Evolutionary conservation across 2,888 invertebrate genomes (phyloP), one percentile per base, ranked within the genome.

Genomic region (Eretmocerus hayati): DNA sequence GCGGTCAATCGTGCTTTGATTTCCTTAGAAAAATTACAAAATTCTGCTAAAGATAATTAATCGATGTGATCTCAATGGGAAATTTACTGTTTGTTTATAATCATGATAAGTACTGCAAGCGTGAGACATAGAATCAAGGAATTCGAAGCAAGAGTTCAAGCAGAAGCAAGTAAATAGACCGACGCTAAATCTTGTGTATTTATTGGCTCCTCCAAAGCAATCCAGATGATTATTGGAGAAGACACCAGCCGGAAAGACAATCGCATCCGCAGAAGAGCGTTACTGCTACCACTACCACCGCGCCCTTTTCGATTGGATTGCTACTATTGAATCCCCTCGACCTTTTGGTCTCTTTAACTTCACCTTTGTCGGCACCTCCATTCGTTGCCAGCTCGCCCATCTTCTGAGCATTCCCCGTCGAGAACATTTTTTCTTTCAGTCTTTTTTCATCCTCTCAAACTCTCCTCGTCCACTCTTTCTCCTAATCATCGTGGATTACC

Each of bases 151-250:
- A 30, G 13, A 13, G 30, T 30, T 30, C 21, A 23, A 21, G 23
- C 16, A 20, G 39, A 4, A 5, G 19, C 11, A 30, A 30, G 30
- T 33, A 35, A 36, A 26, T 6, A 21, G 31, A 33, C 31, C 31
- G 46, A 45, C 54, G 58, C 59, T 59, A 62, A 65, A 65, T 66
- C 64, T 66, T 58, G 60, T 61, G 61, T 67, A 63, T 64, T 68
- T 66, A 65, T 66, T 66, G 64, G 59, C 55, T 52, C 57, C 60
- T 61, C 54, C 56, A 48, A 59, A 43, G 54, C 55, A 52, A 58
- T 56, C 55, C 53, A 46, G 60, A 64, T 64, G 61, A 64, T 66
- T 62, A 63, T 65, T 58, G 58, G 60, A 54, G 54, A 56, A 61
- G 60, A 63, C 59, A 60, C 60, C 56, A 57, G 50, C 52, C 50